Evolutionary conservation across 2,888 invertebrate genomes (phyloP), one percentile per base, ranked within the genome.

Genomic region (Carcina quercana): DNA sequence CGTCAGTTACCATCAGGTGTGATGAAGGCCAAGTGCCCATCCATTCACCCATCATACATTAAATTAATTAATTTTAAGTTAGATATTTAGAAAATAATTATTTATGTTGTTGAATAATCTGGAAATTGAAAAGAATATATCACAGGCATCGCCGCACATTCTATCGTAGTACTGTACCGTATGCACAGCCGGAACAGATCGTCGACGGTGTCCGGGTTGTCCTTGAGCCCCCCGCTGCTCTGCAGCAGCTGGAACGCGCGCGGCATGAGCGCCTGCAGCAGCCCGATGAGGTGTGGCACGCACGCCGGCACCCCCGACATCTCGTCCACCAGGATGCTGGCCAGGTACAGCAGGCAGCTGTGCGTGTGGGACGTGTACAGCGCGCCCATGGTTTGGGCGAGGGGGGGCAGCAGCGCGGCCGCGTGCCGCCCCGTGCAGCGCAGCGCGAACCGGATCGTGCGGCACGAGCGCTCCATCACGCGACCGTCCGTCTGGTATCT

Each of bases 141-240:
- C n/a, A n/a, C n/a, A n/a, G n/a, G n/a, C n/a, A n/a, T n/a, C n/a
- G n/a, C n/a, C n/a, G n/a, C n/a, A n/a, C n/a, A n/a, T n/a, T n/a
- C n/a, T n/a, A 20, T 6, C 3, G 3, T 5, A 2, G n/a, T 10
- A 20, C 20, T 24, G 17, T 2, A 75, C 75, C 93, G 84, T 29
- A 90, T 87, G 52, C 93, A 93, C 19, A 96, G 83, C 28, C 96
- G 85, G 75, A 98, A 99, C 45, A 98, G 90, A 65, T 99, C 99
- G 63, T 99, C 99, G 0, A 99, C 96, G 0, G 98, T 98, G 59
- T 99, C 98, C 0, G 99, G 98, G 83, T 98, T 94, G 67, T 97
- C 92, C 37, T 90, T 85, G 25, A 98, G 82, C 0, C 96, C 97
- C 56, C 91, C 87, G 37, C 89, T 87, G 49, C 87, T 88, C 67